Percentiles rank a stretch among this genome's conserved stretches.
phyloP scores from a whole-genome alignment of 2,888 invertebrate genomes.

The Xestia ashworthii region DNA sequence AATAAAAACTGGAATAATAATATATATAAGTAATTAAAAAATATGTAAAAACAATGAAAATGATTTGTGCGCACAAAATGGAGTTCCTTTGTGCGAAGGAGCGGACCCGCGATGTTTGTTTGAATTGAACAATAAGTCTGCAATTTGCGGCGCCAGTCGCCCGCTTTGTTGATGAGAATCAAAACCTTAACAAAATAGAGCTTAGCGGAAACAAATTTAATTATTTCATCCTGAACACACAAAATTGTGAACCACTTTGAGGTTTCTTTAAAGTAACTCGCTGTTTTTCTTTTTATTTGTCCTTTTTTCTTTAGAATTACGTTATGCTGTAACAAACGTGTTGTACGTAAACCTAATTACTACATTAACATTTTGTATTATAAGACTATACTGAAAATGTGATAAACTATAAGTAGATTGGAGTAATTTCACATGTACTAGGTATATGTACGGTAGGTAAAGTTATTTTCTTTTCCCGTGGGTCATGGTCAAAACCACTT shows the following conservation, averaged over 20 bases:
- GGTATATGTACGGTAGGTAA: background rate
- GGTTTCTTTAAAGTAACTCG: slow-evolving; percentile 49
- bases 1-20: slow-evolving; percentile 18
- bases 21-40: slow-evolving; percentile 73
- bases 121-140: slow-evolving; percentile 87
- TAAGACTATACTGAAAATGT: background rate
- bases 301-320: slow-evolving; percentile 7
- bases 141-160: slow-evolving; percentile 86
- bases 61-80: slow-evolving; percentile 84
- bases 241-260: slow-evolving; percentile 67
- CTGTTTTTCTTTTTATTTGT: slow-evolving; percentile 16
- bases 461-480: background rate
- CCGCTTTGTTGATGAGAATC: slow-evolving; percentile 86
- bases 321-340: background rate
- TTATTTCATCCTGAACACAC: slow-evolving; percentile 74
- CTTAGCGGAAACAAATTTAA: slow-evolving; percentile 78
- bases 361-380: background rate
- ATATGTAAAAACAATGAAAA: slow-evolving; percentile 80
- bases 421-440: background rate
- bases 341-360: background rate
- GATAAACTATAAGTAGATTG: background rate
- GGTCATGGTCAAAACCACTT: background rate
- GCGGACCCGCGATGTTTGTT: slow-evolving; percentile 86
- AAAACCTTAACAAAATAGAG: slow-evolving; percentile 85
- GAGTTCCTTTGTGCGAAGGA: slow-evolving; percentile 87